These are phyloP conservation scores for Aspidapion aeneum DNA, from an alignment of 2,888 invertebrate genomes.

Conservation along the genomic window DNA sequence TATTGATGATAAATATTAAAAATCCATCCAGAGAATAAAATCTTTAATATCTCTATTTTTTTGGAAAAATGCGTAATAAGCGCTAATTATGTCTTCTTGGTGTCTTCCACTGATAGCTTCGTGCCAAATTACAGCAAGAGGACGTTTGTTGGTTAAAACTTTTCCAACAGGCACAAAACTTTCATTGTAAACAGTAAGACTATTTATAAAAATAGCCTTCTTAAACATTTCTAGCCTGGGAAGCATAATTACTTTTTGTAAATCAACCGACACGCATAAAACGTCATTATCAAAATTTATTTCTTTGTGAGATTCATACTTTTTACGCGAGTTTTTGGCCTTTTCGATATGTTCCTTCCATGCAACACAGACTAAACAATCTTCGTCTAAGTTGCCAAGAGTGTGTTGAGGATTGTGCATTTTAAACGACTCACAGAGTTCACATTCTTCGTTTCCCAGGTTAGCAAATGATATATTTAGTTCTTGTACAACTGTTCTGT, in stretches of 20 bases:
- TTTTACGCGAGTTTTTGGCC: slow-evolving; percentile 13
- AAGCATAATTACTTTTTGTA: slow-evolving; percentile 20
- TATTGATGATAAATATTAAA: slow-evolving; percentile 6
- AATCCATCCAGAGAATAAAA: slow-evolving; percentile 25
- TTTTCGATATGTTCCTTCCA: slow-evolving; percentile 16
- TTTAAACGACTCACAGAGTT: slow-evolving; percentile 12
- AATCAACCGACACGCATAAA: slow-evolving; percentile 14
- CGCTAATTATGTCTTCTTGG: slow-evolving; percentile 23
- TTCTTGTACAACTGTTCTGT: slow-evolving; percentile 15
- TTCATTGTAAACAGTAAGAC: slow-evolving; percentile 20
- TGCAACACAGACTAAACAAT: slow-evolving; percentile 10
- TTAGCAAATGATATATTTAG: slow-evolving; percentile 14
- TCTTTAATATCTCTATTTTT: slow-evolving; percentile 20
- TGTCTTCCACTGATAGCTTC: slow-evolving; percentile 18
- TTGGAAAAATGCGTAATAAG: slow-evolving; percentile 12
- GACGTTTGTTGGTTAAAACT: slow-evolving; percentile 3
- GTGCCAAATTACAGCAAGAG: slow-evolving; percentile 24
- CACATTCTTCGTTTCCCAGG: slow-evolving; percentile 17
- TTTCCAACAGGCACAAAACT: slow-evolving; percentile 23
- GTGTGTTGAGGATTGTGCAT: slow-evolving; percentile 13
- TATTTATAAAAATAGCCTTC: slow-evolving; percentile 13
- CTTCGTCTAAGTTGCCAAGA: slow-evolving; percentile 14
- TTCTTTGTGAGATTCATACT: slow-evolving; percentile 11
- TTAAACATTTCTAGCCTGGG: slow-evolving; percentile 18
- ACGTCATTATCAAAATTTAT: slow-evolving; percentile 8